phyloP scores from a whole-genome alignment of 2,113 vertebrate genomes.

The Oceanodroma tethys region DNA sequence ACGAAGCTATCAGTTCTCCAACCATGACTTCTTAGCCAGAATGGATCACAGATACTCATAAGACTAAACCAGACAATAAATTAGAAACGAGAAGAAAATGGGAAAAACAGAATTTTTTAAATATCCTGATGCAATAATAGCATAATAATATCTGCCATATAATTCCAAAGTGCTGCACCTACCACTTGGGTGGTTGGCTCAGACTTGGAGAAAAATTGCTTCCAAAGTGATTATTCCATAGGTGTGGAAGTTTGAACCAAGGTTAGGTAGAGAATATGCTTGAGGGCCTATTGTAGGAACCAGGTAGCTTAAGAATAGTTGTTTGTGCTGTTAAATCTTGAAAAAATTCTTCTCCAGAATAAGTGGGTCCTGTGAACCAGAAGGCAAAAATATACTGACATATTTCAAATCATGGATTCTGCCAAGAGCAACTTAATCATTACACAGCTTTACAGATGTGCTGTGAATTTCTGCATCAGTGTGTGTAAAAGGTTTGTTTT shows the following conservation, averaged over 20 bases:
- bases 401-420: neutral
- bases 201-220: neutral
- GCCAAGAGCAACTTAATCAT: neutral
- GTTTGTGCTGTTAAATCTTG: neutral
- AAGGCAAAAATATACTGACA: neutral
- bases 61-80: neutral
- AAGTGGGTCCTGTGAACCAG: neutral
- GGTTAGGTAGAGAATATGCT: neutral
- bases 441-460: neutral
- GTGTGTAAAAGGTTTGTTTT: neutral
- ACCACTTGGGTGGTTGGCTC: neutral
- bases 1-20: neutral
- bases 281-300: neutral
- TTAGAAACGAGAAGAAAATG: neutral
- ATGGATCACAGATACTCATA: neutral
- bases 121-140: neutral
- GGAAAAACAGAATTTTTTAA: neutral
- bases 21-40: fast-evolving
- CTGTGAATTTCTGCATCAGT: neutral
- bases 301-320: neutral
- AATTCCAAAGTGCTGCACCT: neutral
- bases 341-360: neutral
- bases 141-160: neutral
- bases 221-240: neutral
- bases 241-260: neutral